phyloP scores from a whole-genome alignment of 2,797 vertebrate genomes.

The Acomys russatus region DNA sequence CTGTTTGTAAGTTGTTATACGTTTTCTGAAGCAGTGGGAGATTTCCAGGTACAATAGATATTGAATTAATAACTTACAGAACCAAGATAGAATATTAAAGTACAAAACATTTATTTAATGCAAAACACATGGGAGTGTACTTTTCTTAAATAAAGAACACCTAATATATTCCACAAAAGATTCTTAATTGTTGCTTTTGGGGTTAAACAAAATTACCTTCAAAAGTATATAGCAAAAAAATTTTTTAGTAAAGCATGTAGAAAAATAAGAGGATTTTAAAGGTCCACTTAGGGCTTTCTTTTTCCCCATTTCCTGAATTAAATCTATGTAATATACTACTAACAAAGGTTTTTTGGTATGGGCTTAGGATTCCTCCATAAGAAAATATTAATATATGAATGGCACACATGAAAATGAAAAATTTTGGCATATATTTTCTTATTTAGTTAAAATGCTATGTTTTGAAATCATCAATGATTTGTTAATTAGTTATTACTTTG shows the following conservation, averaged over 20 bases:
- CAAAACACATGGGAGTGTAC: background rate
- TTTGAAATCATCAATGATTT: constrained; percentile 19
- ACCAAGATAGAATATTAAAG: constrained; percentile 44
- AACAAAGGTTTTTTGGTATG: background rate
- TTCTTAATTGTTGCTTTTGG: constrained; percentile 32
- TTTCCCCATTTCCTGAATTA: background rate
- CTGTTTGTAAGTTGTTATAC: constrained; percentile 71
- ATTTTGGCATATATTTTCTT: background rate
- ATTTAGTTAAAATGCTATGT: background rate
- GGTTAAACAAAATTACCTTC: constrained; percentile 46
- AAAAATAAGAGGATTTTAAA: constrained; percentile 49
- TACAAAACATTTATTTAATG: constrained; percentile 48
- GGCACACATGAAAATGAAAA: background rate
- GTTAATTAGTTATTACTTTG: background rate
- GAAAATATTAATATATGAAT: background rate
- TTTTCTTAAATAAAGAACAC: constrained; percentile 41
- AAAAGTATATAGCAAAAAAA: constrained; percentile 23
- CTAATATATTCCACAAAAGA: constrained; percentile 39
- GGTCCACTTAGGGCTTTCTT: background rate
- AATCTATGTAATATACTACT: constrained; percentile 25
- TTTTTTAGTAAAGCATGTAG: background rate
- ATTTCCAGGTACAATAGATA: constrained; percentile 72
- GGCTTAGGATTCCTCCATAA: constrained; percentile 4
- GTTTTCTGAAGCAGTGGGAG: constrained; percentile 77
- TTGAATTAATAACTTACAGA: constrained; percentile 57